Percentiles rank a stretch among this genome's conserved stretches.
Evolutionary conservation across 2,888 invertebrate species (phyloP).

Genomic region (Thalpophila matura): DNA sequence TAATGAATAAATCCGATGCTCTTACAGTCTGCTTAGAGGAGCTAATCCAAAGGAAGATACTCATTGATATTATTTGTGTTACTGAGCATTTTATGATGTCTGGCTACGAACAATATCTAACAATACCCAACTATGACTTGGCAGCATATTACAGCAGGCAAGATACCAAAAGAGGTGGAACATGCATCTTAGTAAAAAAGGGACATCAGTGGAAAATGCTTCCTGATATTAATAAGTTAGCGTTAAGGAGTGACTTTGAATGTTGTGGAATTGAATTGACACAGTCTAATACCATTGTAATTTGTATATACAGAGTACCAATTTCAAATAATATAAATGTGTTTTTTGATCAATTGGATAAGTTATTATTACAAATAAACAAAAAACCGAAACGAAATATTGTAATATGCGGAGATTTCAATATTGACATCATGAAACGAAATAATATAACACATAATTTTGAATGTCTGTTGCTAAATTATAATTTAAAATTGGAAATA

Average conservation of each 20-base stretch:
- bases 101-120: not conserved
- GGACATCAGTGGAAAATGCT: not conserved
- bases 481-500: constrained; percentile 11
- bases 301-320: constrained; percentile 4
- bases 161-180: not conserved
- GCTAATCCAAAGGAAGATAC: not conserved
- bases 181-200: constrained; percentile 4
- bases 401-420: constrained; percentile 1
- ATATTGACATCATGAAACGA: not conserved
- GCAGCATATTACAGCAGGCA: constrained; percentile 4
- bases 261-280: constrained; percentile 6
- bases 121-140: constrained; percentile 1
- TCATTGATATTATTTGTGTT: not conserved
- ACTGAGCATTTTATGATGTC: constrained; percentile 12
- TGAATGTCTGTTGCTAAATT: constrained; percentile 3
- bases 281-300: not conserved
- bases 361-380: not conserved
- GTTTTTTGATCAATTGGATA: constrained; percentile 1
- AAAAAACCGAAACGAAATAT: not conserved
- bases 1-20: constrained; percentile 4
- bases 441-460: constrained; percentile 3
- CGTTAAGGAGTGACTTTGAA: not conserved
- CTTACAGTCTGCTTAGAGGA: not conserved
- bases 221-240: not conserved
- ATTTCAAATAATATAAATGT: not conserved